Evolutionary conservation across 2,888 invertebrate genomes (phyloP).

Genomic region (Cactoblastis cactorum): DNA sequence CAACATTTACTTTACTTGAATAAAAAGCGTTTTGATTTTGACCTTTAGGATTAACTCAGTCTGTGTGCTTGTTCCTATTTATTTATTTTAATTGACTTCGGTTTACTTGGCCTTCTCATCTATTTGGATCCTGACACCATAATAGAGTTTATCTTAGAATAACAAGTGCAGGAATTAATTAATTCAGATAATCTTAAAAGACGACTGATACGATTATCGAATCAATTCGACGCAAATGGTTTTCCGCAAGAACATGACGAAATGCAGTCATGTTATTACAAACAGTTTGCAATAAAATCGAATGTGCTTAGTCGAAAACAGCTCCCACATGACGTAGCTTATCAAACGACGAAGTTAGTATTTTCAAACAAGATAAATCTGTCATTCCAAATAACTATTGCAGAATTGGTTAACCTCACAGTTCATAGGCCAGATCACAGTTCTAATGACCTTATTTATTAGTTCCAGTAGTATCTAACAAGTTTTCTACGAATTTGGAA

Average conservation of each 20-base stretch:
- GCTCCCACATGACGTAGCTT: background rate
- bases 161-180: background rate
- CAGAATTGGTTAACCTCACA: background rate
- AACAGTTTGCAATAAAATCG: background rate
- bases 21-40: no score
- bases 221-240: background rate
- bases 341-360: background rate
- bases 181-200: background rate
- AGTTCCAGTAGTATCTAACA: no score
- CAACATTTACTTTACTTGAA: no score
- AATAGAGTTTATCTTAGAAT: no score
- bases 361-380: background rate
- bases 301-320: background rate
- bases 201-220: background rate
- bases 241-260: background rate
- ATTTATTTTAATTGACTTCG: no score
- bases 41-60: no score
- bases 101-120: no score
- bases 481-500: no score
- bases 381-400: background rate
- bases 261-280: slow-evolving; percentile 7
- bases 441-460: no score
- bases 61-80: no score
- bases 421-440: no score
- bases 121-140: no score